Evolutionary conservation across 2,888 invertebrate genomes (phyloP), one percentile per base, ranked within the genome.

Genomic region (Pseudococcus jackbeardsleyi): DNA sequence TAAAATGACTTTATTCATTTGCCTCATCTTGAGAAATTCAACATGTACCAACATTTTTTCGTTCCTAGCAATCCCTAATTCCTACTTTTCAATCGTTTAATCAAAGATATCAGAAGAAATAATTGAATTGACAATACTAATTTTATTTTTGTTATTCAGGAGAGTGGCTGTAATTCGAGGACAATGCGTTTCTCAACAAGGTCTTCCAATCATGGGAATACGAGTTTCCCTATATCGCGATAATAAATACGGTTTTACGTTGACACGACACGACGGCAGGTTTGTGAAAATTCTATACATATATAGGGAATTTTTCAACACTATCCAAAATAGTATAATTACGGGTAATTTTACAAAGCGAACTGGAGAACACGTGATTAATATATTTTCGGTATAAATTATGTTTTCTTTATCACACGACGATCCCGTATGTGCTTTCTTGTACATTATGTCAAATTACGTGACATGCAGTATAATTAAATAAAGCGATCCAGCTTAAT

Each of bases 141-240:
- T 46, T 82, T 82, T 19, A 82, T 46, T 11, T 82, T 42, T 82
- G 79, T 82, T 82, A 82, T 82, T 82, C 89, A 99, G 99, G 93
- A 97, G 99, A 92, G 99, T 98, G 91, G 98, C 99, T 91, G 99
- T 99, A 92, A 98, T 99, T 94, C 95, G 99, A 91, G 99, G 99
- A 90, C 96, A 97, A 93, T 98, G 99, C 91, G 95, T 98, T 90
- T 96, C 97, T 89, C 95, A 96, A 89, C 98, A 98, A 93, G 98
- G 98, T 90, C 95, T 98, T 90, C 98, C 99, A 90, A 96, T 99
- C 93, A 96, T 98, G 92, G 99, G 99, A 91, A 98, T 99, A 91
- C 94, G 99, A 90, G 98, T 99, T 89, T 97, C 97, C 89, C 98
- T 99, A 91, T 97, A 97, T 93, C 94, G 95, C 90, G 97, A 98